Evolutionary conservation across 2,113 vertebrate genomes (phyloP).

Genomic region (Cyanistes caeruleus): DNA sequence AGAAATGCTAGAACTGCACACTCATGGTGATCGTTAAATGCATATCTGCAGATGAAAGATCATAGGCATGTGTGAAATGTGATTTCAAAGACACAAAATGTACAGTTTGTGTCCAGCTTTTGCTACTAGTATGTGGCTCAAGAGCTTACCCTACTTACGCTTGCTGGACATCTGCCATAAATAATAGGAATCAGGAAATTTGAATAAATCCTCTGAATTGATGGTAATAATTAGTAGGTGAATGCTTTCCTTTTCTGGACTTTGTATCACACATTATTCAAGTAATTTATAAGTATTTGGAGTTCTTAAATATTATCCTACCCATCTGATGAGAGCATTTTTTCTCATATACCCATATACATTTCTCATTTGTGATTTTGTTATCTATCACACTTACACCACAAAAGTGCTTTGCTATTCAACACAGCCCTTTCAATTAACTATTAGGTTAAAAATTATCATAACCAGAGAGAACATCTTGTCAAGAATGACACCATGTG

Average conservation of each 20-base stretch:
- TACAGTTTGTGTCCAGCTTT: background rate
- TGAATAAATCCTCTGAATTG: background rate
- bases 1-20: background rate
- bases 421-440: background rate
- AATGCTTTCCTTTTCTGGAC: slow-evolving; percentile 10
- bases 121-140: background rate
- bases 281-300: background rate
- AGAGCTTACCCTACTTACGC: background rate
- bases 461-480: background rate
- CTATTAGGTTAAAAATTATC: background rate
- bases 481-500: background rate
- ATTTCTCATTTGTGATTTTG: background rate
- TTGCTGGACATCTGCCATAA: background rate
- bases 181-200: slow-evolving; percentile 3
- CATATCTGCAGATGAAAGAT: background rate
- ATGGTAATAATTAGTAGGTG: background rate
- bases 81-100: background rate
- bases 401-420: background rate
- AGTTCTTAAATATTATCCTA: background rate
- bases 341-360: background rate
- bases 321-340: background rate
- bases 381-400: background rate
- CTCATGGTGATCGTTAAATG: background rate
- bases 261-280: background rate
- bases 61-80: background rate